Evolutionary conservation across 2,113 vertebrate genomes (phyloP).

Genomic region (Notarius quadriscutis): DNA sequence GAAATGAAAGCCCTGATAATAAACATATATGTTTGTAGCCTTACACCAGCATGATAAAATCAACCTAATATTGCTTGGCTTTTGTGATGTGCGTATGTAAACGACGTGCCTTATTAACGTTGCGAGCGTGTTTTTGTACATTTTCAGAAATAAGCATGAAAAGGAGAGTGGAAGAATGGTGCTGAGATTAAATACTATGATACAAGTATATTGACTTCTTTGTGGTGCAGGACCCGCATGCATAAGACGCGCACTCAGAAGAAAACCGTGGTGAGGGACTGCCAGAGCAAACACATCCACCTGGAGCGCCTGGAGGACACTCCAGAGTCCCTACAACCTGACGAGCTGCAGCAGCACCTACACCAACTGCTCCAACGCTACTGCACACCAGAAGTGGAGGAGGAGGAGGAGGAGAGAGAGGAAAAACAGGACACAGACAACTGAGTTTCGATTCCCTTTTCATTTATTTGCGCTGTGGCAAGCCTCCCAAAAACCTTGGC

Average conservation of each 20-base stretch:
- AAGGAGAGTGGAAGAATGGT: not conserved
- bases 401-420: conserved; percentile 52
- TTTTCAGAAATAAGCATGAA: not conserved
- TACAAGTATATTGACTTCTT: not conserved
- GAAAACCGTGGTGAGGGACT: conserved; percentile 93
- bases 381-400: conserved; percentile 73
- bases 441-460: conserved; percentile 40
- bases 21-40: not conserved
- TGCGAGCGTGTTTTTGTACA: not conserved
- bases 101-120: not conserved
- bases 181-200: no score
- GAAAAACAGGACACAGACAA: conserved; percentile 43
- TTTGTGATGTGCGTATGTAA: not conserved
- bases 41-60: not conserved
- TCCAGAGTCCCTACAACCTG: conserved; percentile 77
- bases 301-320: conserved; percentile 86
- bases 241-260: conserved; percentile 86
- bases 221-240: conserved; percentile 80
- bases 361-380: conserved; percentile 86
- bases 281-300: conserved; percentile 79
- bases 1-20: not conserved
- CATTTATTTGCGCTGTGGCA: conserved; percentile 21
- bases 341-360: conserved; percentile 87
- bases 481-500: conserved; percentile 27
- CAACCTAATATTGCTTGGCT: not conserved